Percentiles rank a stretch among this genome's conserved stretches.
Conservation (phyloP, 2,888 invertebrate species). For the Athalia rosae region DNA sequence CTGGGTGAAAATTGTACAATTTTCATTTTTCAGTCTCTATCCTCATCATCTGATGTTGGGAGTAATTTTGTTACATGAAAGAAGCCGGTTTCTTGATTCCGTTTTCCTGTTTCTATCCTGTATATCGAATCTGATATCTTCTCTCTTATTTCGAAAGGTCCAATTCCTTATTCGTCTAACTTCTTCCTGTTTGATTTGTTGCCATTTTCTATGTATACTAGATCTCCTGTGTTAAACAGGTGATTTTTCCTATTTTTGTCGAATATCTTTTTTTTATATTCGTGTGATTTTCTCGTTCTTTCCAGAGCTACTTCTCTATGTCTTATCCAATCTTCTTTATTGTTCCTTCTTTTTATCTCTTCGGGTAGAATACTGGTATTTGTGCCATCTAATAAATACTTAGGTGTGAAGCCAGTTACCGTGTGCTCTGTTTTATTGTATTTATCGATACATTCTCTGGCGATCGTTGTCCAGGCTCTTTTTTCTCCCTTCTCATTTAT, state of each 20-base stretch:
- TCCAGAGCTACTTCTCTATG: constrained; percentile 24
- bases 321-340: neutral
- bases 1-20: too few species aligned
- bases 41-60: too few species aligned
- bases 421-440: constrained; percentile 62
- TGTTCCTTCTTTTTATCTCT: constrained; percentile 39
- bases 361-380: constrained; percentile 55
- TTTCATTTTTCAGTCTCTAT: too few species aligned
- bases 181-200: constrained; percentile 39
- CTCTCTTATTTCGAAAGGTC: constrained; percentile 39
- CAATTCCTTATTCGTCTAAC: constrained; percentile 45
- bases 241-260: constrained; percentile 29
- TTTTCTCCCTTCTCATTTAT: constrained; percentile 57
- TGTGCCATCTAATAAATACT: constrained; percentile 58
- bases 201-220: constrained; percentile 33
- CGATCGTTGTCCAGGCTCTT: constrained; percentile 61
- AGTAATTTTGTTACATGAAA: constrained; percentile 49
- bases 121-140: constrained; percentile 29
- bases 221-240: constrained; percentile 31
- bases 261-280: constrained; percentile 29
- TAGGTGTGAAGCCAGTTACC: constrained; percentile 61
- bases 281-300: constrained; percentile 23
- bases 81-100: constrained; percentile 1
- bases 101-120: constrained; percentile 20
- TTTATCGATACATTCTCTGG: constrained; percentile 57